Evolutionary conservation across 2,888 invertebrate genomes (phyloP).

Genomic region (Thera britannica): DNA sequence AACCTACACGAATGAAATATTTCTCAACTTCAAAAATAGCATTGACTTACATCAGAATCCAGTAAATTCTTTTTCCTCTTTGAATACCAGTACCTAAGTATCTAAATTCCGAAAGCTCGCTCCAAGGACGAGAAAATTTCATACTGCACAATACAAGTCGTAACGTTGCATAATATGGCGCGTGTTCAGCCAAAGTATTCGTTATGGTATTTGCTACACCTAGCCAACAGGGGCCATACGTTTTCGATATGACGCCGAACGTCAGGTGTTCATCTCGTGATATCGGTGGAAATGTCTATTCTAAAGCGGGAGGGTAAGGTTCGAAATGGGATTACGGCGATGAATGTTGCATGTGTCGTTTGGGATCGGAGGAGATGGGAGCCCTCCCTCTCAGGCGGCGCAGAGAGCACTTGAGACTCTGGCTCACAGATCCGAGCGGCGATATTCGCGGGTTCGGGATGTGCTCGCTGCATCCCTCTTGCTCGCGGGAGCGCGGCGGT

Average conservation of each 20-base stretch:
- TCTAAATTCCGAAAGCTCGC: slow-evolving; percentile 61
- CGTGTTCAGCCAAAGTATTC: slow-evolving; percentile 83
- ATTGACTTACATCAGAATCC: not conserved
- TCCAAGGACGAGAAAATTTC: slow-evolving; percentile 71
- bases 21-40: not conserved
- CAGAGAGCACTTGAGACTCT: slow-evolving; percentile 79
- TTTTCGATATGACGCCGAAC: slow-evolving; percentile 82
- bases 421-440: slow-evolving; percentile 73
- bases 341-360: slow-evolving; percentile 58
- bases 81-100: slow-evolving; percentile 10
- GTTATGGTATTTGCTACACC: slow-evolving; percentile 84
- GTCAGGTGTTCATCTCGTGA: slow-evolving; percentile 81
- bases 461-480: slow-evolving; percentile 80
- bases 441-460: slow-evolving; percentile 73
- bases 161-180: slow-evolving; percentile 82
- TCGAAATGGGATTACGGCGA: slow-evolving; percentile 50
- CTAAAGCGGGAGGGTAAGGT: slow-evolving; percentile 54
- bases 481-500: slow-evolving; percentile 66
- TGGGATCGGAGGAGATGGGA: slow-evolving; percentile 52
- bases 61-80: slow-evolving; percentile 17
- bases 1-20: not conserved
- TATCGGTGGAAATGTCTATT: slow-evolving; percentile 58
- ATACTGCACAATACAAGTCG: slow-evolving; percentile 74
- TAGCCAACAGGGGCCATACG: slow-evolving; percentile 82
- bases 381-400: slow-evolving; percentile 77